Base-by-base conservation (phyloP, 2,113 vertebrate genomes). In the Bagarius yarrelli region DNA sequence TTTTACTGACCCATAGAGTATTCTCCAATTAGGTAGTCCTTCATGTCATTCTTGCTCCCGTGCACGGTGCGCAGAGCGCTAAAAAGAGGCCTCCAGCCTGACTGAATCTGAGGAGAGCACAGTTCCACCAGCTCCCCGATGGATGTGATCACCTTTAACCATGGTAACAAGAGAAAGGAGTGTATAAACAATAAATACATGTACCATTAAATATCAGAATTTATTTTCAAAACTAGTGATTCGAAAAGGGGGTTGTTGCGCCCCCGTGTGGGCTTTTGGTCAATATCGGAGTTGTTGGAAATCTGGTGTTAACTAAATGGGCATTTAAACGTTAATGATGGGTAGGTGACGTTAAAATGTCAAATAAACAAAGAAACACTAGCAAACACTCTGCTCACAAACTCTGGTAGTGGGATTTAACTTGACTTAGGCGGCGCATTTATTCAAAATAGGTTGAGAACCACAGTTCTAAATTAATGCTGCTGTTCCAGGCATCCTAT, bases 41-140 rank as follows among this genome's bases (percentile, higher is more conserved):
- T 98, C 76, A 95, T 92, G 77, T 98, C 96, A 0, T 92, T 93
- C 89, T 98, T 98, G 87, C 93, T 93, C 13, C 95, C 90, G 81
- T 95, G 98, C 25, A 98, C 96, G 0, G 95, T 99, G 83, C 98
- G 95, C 87, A 99, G 93, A 8, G 98, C 97, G 71, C 97, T 98
- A 91, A 99, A 99, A 74, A 99, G 88, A 11, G 98, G 95, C 85
- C 96, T 94, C 98, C 98, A 99, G 0, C 98, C 98, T 0, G 98
- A 99, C 86, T 97, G 95, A 90, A 99, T 98, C 84, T 96, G 95
- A 9, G 95, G 92, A 50, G 98, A 98, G 80, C 96, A 98, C 90
- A 97, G 93, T 92, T 99, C 98, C 85, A 99, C 98, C 92, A 99
- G 87, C 89, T 99, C 97, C 1, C 97, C 98, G 0, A 99, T 97